Evolutionary conservation across 2,888 invertebrate species (phyloP).

Genomic region (Melanchra persicariae): DNA sequence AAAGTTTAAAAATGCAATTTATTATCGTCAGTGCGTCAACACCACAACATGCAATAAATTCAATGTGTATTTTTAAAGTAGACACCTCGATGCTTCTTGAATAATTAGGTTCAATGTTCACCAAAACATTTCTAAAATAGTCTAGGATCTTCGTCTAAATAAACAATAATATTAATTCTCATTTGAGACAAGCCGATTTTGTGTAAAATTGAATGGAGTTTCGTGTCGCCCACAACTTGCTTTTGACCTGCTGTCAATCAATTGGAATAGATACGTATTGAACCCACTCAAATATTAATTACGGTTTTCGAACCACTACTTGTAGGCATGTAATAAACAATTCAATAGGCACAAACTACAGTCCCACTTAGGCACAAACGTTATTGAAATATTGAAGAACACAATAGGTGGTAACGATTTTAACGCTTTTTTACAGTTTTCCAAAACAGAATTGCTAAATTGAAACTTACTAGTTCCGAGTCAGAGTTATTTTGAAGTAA

Average conservation of each 20-base stretch:
- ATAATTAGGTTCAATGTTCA: slow-evolving; percentile 12
- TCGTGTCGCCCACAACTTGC: slow-evolving; percentile 72
- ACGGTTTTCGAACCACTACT: slow-evolving; percentile 28
- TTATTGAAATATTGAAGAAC: slow-evolving; percentile 30
- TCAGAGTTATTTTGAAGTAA: not conserved
- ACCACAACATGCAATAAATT: slow-evolving; percentile 29
- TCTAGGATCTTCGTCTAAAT: slow-evolving; percentile 19
- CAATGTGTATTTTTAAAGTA: slow-evolving; percentile 27
- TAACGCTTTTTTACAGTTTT: not conserved
- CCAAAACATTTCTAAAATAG: slow-evolving; percentile 11
- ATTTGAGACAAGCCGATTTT: slow-evolving; percentile 40
- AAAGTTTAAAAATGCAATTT: slow-evolving; percentile 18
- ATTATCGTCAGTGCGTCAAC: slow-evolving; percentile 37
- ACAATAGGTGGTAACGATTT: slow-evolving; percentile 13
- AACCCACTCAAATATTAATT: slow-evolving; percentile 67
- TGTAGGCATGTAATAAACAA: slow-evolving; percentile 28
- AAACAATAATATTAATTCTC: slow-evolving; percentile 18
- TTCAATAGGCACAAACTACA: slow-evolving; percentile 32
- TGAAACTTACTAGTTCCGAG: not conserved
- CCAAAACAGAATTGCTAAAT: not conserved
- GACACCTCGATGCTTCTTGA: slow-evolving; percentile 3
- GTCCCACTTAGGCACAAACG: slow-evolving; percentile 14
- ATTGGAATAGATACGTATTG: slow-evolving; percentile 63
- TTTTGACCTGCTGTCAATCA: slow-evolving; percentile 71
- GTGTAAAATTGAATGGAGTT: slow-evolving; percentile 71